Conservation (phyloP, 2,797 vertebrate genomes). For the Sebastolobus altivelis region DNA sequence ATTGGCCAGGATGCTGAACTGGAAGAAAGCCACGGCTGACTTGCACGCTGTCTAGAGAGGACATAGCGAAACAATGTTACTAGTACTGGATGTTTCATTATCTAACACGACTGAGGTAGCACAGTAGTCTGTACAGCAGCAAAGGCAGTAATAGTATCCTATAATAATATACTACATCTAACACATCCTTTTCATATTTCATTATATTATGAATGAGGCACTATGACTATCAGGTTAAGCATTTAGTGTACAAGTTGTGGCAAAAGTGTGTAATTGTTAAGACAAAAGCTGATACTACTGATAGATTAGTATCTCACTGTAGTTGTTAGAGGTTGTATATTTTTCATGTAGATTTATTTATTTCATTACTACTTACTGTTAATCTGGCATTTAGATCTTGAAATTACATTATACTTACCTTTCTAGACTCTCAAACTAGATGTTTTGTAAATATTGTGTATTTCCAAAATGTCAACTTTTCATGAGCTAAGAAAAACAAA, state of each 20-base stretch:
- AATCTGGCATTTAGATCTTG: too few relatives aligned
- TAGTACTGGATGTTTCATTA: background rate
- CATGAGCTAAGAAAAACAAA: background rate
- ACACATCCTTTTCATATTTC: background rate
- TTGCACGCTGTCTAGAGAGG: constrained; percentile 86
- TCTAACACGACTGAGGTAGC: background rate
- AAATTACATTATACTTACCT: too few relatives aligned
- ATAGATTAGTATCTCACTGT: background rate
- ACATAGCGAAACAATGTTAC: constrained; percentile 2
- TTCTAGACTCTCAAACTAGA: too few relatives aligned
- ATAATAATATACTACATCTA: background rate
- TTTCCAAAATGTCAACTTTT: background rate
- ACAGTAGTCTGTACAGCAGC: background rate
- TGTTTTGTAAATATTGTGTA: background rate
- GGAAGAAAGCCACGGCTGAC: constrained; percentile 89
- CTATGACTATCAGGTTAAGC: too few relatives aligned
- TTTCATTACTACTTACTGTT: background rate
- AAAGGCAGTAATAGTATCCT: background rate
- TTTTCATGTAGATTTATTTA: too few relatives aligned
- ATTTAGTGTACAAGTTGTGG: too few relatives aligned
- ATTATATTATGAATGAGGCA: background rate
- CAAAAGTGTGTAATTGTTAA: background rate
- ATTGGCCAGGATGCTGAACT: constrained; percentile 92
- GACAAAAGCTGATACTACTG: background rate
- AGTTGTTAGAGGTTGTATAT: background rate